A percentile compares a stretch with the other conserved stretches of the same genome.
These are phyloP conservation scores for Hemichromis elongatus DNA, from an alignment of 2,113 vertebrate genomes.

Conservation along the genomic window DNA sequence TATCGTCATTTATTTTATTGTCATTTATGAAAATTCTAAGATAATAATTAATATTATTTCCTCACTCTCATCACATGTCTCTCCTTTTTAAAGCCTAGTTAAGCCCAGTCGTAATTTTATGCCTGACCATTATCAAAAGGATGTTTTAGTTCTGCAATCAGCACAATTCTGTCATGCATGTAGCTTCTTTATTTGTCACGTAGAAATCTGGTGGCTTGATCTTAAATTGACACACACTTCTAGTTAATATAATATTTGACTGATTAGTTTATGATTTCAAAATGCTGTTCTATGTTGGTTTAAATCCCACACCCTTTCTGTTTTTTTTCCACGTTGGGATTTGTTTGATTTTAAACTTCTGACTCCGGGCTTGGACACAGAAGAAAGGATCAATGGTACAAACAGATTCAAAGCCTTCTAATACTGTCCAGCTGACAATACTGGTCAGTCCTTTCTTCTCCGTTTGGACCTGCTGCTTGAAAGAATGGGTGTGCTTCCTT, in stretches of 20 bases:
- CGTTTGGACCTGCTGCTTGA: slow-evolving; percentile 17
- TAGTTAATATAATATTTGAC: background rate
- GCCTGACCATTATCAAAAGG: background rate
- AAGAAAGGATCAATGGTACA: slow-evolving; percentile 47
- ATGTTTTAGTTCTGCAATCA: no score
- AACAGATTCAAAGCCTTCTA: slow-evolving; percentile 17
- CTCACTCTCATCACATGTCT: background rate
- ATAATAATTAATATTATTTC: background rate
- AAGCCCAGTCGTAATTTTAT: background rate
- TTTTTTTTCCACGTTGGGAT: background rate
- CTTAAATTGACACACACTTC: background rate
- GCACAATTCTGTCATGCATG: background rate
- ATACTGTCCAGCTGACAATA: slow-evolving; percentile 44
- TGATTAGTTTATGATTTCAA: background rate
- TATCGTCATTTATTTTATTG: background rate
- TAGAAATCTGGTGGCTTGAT: background rate
- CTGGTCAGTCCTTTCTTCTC: slow-evolving; percentile 38
- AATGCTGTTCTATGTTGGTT: background rate
- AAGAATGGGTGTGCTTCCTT: slow-evolving; percentile 43
- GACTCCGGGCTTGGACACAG: slow-evolving; percentile 9
- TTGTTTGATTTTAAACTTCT: slow-evolving; percentile 24
- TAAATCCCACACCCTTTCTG: background rate
- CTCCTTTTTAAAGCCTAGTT: background rate
- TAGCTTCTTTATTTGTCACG: background rate
- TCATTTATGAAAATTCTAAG: background rate